These are phyloP conservation scores for Oreochromis mossambicus DNA, from an alignment of 2,797 vertebrate genomes.

Conservation along the genomic window DNA sequence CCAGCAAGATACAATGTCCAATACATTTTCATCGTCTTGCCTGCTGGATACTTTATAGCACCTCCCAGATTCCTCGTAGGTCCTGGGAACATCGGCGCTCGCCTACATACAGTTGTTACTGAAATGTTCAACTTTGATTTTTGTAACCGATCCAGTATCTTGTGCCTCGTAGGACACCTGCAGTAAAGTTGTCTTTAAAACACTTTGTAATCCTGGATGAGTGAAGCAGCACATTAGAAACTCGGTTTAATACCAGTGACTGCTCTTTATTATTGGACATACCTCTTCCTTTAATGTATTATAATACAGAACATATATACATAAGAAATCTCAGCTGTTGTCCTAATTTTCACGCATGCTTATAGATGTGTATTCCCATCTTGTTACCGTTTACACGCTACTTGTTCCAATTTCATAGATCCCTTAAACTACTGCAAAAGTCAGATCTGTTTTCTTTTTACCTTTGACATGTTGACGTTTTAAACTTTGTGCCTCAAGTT, in stretches of 20 bases:
- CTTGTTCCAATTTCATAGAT: not conserved
- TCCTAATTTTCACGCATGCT: not conserved
- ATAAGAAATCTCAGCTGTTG: not conserved
- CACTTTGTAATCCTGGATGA: not conserved
- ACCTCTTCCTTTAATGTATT: not conserved
- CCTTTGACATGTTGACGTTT: not conserved
- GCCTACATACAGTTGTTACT: slow-evolving; percentile 10
- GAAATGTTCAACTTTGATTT: not conserved
- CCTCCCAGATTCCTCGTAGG: slow-evolving; percentile 6
- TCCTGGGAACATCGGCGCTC: slow-evolving; percentile 27
- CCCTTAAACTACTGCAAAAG: not conserved
- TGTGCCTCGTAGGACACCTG: not conserved
- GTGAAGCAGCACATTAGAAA: not conserved
- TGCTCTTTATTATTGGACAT: not conserved
- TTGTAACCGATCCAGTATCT: not conserved
- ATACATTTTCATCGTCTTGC: slow-evolving; percentile 20
- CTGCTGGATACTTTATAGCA: slow-evolving; percentile 15
- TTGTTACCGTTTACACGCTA: not conserved
- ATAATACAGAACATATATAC: not conserved
- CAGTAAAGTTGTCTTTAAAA: not conserved
- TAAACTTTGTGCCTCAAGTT: not conserved
- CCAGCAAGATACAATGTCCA: not conserved
- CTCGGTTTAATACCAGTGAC: not conserved
- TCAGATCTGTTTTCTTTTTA: not conserved
- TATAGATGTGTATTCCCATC: not conserved